Conservation (phyloP, 1,140 invertebrate species). For the Eufriesea mexicana region DNA sequence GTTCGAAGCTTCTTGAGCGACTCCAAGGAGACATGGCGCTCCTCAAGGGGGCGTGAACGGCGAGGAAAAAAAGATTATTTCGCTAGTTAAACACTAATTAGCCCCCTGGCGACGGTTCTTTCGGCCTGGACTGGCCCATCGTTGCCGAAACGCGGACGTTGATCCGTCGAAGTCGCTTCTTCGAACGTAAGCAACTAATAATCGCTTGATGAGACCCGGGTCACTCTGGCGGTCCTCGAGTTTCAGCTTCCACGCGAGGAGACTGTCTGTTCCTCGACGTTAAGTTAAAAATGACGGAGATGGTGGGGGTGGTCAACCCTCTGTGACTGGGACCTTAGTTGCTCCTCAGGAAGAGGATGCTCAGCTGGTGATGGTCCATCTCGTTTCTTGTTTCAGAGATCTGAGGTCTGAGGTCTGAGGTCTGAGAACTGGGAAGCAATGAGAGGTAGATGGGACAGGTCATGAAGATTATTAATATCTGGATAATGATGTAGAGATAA, state of each 20-base stretch:
- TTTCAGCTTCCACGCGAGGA: background rate
- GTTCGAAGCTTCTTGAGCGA: conserved; percentile 15
- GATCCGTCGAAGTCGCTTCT: conserved; percentile 13
- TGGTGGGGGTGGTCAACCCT: no score
- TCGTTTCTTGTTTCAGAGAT: no score
- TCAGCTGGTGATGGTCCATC: no score
- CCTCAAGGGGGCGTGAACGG: conserved; percentile 52
- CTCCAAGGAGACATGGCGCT: conserved; percentile 6
- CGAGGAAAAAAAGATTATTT: conserved; percentile 57
- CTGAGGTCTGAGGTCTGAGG: no score
- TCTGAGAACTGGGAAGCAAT: no score
- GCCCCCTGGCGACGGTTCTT: conserved; percentile 41
- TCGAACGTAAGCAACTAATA: conserved; percentile 13
- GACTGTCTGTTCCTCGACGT: no score
- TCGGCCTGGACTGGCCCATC: conserved; percentile 27
- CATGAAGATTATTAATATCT: no score
- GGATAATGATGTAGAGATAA: no score
- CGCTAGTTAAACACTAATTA: conserved; percentile 68
- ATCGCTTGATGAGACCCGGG: conserved; percentile 16
- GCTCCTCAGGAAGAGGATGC: no score
- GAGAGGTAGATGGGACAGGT: no score
- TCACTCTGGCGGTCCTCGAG: background rate
- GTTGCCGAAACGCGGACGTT: conserved; percentile 34
- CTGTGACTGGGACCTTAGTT: no score
- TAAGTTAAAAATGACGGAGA: no score